A percentile compares a stretch with the other conserved stretches of the same genome.
Evolutionary conservation across 2,113 vertebrate species (phyloP).

Genomic region (Ivindomyrus marchei): DNA sequence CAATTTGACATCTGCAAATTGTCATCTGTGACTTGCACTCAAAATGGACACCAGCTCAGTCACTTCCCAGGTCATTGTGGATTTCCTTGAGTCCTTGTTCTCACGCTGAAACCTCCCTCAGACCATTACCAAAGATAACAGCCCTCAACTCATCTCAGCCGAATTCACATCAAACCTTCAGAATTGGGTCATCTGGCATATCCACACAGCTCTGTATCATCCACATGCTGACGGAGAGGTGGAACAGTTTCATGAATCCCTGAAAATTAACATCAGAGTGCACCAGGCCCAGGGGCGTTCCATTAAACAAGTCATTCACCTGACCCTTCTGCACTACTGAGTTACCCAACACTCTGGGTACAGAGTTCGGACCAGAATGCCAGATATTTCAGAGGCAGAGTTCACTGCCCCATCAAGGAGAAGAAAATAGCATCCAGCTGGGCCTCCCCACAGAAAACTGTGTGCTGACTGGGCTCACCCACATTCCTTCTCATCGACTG

Average conservation of each 20-base stretch:
- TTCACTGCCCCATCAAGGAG: too few relatives aligned
- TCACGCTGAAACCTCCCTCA: not conserved
- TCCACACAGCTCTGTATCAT: not conserved
- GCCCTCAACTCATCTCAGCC: not conserved
- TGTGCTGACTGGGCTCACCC: too few relatives aligned
- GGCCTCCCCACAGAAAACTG: too few relatives aligned
- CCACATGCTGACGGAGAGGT: not conserved
- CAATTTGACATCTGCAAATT: constrained; percentile 18
- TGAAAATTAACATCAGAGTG: not conserved
- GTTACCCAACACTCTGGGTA: too few relatives aligned
- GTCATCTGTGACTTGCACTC: constrained; percentile 24
- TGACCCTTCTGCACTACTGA: too few relatives aligned
- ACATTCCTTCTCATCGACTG: too few relatives aligned
- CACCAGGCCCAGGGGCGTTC: not conserved
- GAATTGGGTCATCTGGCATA: not conserved
- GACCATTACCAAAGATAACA: not conserved
- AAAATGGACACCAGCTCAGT: constrained; percentile 15
- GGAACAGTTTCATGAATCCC: not conserved
- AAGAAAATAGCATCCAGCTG: too few relatives aligned
- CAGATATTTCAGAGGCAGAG: too few relatives aligned
- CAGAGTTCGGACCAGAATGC: too few relatives aligned
- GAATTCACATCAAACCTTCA: not conserved
- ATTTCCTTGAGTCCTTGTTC: constrained; percentile 13
- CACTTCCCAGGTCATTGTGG: not conserved
- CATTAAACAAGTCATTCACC: not conserved